Base-by-base conservation (phyloP, 2,888 invertebrate genomes). In the Dasypogon diadema region DNA sequence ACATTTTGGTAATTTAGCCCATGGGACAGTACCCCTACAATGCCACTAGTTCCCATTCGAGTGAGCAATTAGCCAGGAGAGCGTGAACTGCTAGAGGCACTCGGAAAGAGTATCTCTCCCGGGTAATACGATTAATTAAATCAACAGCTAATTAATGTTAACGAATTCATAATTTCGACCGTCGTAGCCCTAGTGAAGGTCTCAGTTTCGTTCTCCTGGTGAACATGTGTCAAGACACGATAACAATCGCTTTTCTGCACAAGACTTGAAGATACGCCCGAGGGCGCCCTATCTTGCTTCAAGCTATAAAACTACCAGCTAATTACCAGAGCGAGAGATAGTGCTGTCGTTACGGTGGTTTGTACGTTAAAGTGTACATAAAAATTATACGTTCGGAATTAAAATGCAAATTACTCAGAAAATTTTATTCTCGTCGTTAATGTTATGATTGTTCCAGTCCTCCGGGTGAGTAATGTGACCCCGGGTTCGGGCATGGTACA, bases 101-200 rank as follows among this genome's bases (percentile, higher is more conserved):
- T 65, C 24, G 16, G 14, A 12, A 51, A 24, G 16, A 65, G 2
- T 46, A 48, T 42, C 24, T 21, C 48, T 24, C 46, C 46, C 4
- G 24, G 14, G 55, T 72, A 72, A 72, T 72, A 54, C 72, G 72
- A 72, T 72, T 72, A 72, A 72, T 72, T 72, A 72, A 72, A 72
- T 72, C 72, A 72, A 72, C 72, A 72, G 72, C 55, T 72, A 72
- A 72, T 72, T 72, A 72, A 72, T 72, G 72, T 72, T 72, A 72
- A 72, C 55, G 72, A 51, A 72, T 72, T 55, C 55, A 72, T 72
- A 72, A 72, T 55, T 60, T 65, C 48, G 46, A 21, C 48, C 18
- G 10, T 30, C 12, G 24, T 46, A 8, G 26, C 24, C n/a, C 14
- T 42, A 12, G 14, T 42, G 14, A 65, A 21, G 18, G 18, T n/a